Evolutionary conservation across 2,113 vertebrate genomes (phyloP).

Genomic region (Pionites leucogaster): DNA sequence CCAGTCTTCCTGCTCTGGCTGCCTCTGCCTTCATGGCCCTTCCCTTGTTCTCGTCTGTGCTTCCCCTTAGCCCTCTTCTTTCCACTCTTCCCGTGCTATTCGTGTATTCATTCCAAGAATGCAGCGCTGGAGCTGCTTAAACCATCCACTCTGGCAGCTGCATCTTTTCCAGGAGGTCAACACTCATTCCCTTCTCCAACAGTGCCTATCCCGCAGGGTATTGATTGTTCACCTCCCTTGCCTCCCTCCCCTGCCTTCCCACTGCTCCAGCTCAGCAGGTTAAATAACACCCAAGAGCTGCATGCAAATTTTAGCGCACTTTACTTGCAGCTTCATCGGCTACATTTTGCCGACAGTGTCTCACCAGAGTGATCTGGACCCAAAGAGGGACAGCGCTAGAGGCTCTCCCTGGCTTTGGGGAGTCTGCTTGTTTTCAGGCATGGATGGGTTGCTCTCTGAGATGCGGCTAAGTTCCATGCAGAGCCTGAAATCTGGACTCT

Average conservation of each 20-base stretch:
- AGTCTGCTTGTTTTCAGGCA: not conserved
- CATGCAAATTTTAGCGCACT: not conserved
- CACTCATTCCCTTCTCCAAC: not conserved
- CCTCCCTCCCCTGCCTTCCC: not conserved
- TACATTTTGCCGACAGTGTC: accelerated
- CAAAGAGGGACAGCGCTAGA: not conserved
- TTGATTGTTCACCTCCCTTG: not conserved
- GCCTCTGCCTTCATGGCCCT: not conserved
- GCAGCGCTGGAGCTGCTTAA: not conserved
- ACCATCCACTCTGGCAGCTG: not conserved
- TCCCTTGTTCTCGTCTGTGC: not conserved
- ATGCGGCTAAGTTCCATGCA: not conserved
- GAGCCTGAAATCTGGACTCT: not conserved
- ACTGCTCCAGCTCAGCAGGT: not conserved
- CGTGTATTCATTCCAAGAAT: not conserved
- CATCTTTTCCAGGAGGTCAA: not conserved
- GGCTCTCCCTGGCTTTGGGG: not conserved
- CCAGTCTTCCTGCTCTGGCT: not conserved
- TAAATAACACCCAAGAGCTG: not conserved
- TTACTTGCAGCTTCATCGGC: not conserved
- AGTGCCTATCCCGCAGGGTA: accelerated
- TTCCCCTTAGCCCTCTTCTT: not conserved
- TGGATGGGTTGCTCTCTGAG: not conserved
- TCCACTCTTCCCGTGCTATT: not conserved
- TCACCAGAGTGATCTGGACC: not conserved